Conservation (phyloP, 2,888 invertebrate species). For the Acanthococcus lagerstroemiae region DNA sequence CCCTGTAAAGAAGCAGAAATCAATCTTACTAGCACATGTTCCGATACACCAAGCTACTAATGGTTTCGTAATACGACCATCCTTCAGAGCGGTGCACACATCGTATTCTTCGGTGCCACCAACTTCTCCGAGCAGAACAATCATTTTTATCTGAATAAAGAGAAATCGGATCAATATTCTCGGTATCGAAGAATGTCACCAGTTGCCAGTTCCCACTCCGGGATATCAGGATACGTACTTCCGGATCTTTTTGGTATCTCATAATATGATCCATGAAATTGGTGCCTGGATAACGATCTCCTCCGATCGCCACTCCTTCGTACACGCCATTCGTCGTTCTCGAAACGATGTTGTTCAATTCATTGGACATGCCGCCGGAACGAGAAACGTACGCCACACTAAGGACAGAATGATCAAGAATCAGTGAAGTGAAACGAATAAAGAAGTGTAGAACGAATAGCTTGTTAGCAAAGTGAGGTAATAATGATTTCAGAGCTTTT, state of each 20-base stretch:
- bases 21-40: constrained; percentile 57
- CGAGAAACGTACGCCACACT: constrained; percentile 89
- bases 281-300: constrained; percentile 95
- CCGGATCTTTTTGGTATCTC: constrained; percentile 57
- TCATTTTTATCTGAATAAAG: constrained; percentile 65
- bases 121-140: constrained; percentile 94
- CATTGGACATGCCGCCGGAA: constrained; percentile 99
- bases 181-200: too few relatives aligned
- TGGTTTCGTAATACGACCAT: constrained; percentile 77
- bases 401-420: too few relatives aligned
- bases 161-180: neutral
- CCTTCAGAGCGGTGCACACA: constrained; percentile 76
- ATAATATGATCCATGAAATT: constrained; percentile 96
- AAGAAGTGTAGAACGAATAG: too few relatives aligned
- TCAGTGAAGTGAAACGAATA: too few relatives aligned
- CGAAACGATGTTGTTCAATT: constrained; percentile 93
- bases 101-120: constrained; percentile 97
- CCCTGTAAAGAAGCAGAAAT: too few relatives aligned
- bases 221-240: constrained; percentile 43
- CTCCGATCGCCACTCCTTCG: constrained; percentile 95
- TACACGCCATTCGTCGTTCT: constrained; percentile 94
- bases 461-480: too few relatives aligned
- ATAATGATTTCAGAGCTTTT: too few relatives aligned
- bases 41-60: constrained; percentile 99
- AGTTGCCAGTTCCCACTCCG: too few relatives aligned